Conservation (phyloP, 2,113 vertebrate genomes). For the Tricholaema leucomelas region DNA sequence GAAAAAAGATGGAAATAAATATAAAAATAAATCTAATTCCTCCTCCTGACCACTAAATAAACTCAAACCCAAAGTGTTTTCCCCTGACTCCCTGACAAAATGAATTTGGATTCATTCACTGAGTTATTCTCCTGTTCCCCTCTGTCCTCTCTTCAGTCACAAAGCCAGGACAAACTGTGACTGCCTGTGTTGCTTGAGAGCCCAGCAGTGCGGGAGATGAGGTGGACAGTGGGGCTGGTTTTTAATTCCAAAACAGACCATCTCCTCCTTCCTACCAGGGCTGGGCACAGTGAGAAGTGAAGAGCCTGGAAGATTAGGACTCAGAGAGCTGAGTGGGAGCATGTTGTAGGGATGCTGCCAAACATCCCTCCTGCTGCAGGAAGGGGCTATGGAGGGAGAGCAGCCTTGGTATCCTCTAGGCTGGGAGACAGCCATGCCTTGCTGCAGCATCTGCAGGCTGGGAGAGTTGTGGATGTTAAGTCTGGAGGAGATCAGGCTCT, state of each 20-base stretch:
- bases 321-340: not conserved
- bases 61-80: not conserved
- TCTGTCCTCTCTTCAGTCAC: not conserved
- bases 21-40: not conserved
- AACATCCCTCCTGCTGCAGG: not conserved
- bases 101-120: not conserved
- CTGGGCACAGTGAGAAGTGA: not conserved
- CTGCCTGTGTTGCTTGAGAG: rapidly evolving
- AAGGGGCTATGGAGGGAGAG: not conserved
- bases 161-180: no score
- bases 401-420: no score
- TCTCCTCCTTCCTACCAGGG: not conserved
- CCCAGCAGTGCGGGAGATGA: not conserved
- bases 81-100: not conserved
- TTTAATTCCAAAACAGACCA: not conserved
- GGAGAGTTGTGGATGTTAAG: no score
- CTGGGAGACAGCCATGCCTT: not conserved
- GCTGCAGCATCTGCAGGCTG: not conserved
- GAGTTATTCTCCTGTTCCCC: not conserved
- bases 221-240: not conserved
- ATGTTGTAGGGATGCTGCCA: not conserved
- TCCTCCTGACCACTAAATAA: not conserved
- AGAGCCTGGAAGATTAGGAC: not conserved
- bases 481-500: no score
- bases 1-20: not conserved